These are phyloP conservation scores for Seriola quinqueradiata DNA, from an alignment of 2,113 vertebrate species.

Conservation along the genomic window DNA sequence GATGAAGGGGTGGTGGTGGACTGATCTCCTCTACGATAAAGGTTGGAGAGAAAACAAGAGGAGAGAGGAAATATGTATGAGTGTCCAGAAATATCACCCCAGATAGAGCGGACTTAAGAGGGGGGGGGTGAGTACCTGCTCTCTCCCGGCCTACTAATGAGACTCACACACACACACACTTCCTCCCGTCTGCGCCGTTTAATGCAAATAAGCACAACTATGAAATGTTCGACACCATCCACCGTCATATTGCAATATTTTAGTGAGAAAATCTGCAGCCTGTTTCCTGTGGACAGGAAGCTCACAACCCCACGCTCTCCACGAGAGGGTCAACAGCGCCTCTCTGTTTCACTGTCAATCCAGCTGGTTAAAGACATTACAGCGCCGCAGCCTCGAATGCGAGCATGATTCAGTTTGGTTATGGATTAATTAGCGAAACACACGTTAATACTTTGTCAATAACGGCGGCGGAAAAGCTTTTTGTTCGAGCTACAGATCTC, in stretches of 20 bases:
- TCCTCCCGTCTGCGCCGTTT: constrained; percentile 1
- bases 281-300: no score
- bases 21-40: constrained; percentile 32
- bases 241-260: no score
- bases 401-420: not conserved
- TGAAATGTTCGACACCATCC: not conserved
- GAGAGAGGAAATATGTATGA: not conserved
- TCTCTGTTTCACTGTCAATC: constrained; percentile 11
- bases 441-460: not conserved
- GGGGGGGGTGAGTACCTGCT: constrained; percentile 34
- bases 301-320: not conserved
- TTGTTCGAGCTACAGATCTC: not conserved
- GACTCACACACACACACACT: constrained; percentile 13
- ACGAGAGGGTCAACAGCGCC: not conserved
- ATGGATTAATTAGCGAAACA: constrained; percentile 29
- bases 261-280: no score
- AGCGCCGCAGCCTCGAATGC: not conserved
- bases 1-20: constrained; percentile 10
- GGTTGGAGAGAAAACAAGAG: not conserved
- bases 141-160: constrained; percentile 51
- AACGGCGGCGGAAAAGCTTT: not conserved
- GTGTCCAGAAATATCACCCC: constrained; percentile 40
- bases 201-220: not conserved
- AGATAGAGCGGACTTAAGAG: constrained; percentile 19
- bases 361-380: constrained; percentile 1